Evolutionary conservation across 2,113 vertebrate genomes (phyloP), one percentile per base, ranked within the genome.

Genomic region (Bubo bubo): DNA sequence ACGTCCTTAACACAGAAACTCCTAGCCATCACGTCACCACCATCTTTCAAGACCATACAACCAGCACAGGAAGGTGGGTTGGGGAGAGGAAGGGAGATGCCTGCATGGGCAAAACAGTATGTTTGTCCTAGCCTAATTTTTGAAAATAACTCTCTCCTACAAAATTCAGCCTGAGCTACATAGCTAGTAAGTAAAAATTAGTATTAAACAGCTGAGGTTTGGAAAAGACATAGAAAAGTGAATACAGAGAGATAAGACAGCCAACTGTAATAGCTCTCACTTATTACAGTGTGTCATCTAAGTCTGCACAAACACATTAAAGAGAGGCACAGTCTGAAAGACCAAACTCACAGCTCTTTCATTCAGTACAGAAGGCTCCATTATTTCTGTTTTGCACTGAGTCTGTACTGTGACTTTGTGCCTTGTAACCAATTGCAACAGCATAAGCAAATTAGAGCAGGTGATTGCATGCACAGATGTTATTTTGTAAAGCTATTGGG

Each of bases 381-480:
- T 90, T 59, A 95, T 63, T 95, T 70, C 74, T 79, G 26, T 52
- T 88, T 64, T 72, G 34, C 20, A 58, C 26, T 8, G 24, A 58
- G 35, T 23, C 52, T 56, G 32, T 71, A 12, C 9, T 75, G 35
- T 45, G 80, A 84, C 70, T 94, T 63, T 28, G 63, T 70, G 82
- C 59, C 47, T 62, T 55, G 41, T 39, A 86, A 68, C 20, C 14
- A 87, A n/a, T 17, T 88, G 55, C 87, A 94, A 68, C 28, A 96
- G 83, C 79, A 96, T 35, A 72, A 73, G 62, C 85, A 94, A 95
- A 92, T 71, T 26, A 90, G 56, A 86, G 79, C 91, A 96, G 93
- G 92, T 88, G 87, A 88, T 1, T 68, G 71, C 92, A 76, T 3
- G 60, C 68, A 86, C 56, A 72, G 81, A 47, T 58, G 60, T 52